Percentiles rank a stretch among this genome's conserved stretches.
Conservation (phyloP, 2,888 invertebrate genomes). For the Lacanobia oleracea region DNA sequence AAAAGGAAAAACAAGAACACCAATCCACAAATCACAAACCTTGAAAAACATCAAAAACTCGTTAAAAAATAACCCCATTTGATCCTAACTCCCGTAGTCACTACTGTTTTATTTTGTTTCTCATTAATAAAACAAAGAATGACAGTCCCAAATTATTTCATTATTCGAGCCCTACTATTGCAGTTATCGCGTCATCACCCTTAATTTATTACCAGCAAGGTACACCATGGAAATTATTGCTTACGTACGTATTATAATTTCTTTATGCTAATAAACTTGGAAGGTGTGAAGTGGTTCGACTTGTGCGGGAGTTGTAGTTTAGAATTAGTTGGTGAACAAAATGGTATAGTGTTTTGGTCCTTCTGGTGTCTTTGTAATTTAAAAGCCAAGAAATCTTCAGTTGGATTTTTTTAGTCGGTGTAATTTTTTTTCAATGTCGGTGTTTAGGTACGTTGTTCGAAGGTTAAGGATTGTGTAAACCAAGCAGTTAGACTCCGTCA, state of each 20-base stretch:
- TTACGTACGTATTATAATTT: slow-evolving; percentile 69
- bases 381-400: background rate
- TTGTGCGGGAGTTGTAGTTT: slow-evolving; percentile 44
- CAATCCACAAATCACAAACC: background rate
- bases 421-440: too few species aligned
- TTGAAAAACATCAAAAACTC: background rate
- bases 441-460: too few species aligned
- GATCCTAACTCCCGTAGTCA: slow-evolving; percentile 4
- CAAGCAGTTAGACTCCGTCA: too few species aligned
- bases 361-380: background rate
- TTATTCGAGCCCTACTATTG: slow-evolving; percentile 76
- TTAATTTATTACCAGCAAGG: slow-evolving; percentile 64
- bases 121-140: slow-evolving; percentile 77
- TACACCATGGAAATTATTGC: slow-evolving; percentile 65
- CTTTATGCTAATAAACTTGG: slow-evolving; percentile 76
- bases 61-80: slow-evolving; percentile 3
- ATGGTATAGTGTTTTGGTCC: background rate
- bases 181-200: slow-evolving; percentile 77
- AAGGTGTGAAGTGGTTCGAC: slow-evolving; percentile 73
- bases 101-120: slow-evolving; percentile 53
- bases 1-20: background rate
- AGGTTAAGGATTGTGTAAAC: too few species aligned
- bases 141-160: slow-evolving; percentile 79
- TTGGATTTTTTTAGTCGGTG: too few species aligned
- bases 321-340: slow-evolving; percentile 9